Percentiles rank a stretch among this genome's conserved stretches.
Evolutionary conservation across 35 echinoderm and acorn worm species (phyloP).

Genomic region (Anneissia japonica): DNA sequence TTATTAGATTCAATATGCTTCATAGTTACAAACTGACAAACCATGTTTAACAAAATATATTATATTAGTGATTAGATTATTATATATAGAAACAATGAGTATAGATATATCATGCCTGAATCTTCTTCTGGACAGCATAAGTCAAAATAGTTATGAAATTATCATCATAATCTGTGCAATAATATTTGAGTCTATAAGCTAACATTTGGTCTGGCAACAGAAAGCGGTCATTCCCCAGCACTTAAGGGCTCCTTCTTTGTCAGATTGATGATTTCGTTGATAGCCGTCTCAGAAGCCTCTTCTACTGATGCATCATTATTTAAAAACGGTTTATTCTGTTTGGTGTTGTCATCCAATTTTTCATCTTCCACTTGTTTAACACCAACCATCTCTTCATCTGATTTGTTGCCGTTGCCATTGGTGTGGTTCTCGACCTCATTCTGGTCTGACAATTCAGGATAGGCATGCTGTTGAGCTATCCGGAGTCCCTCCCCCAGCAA

Average conservation of each 20-base stretch:
- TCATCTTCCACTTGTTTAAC: not conserved
- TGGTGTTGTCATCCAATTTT: not conserved
- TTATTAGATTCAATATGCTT: too few species aligned
- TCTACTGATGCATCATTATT: not conserved
- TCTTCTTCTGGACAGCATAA: too few species aligned
- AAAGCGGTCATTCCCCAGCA: not conserved
- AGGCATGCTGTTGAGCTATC: conserved; percentile 42
- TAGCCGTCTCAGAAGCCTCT: not conserved
- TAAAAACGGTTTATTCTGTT: not conserved
- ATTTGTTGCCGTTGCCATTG: not conserved
- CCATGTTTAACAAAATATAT: too few species aligned
- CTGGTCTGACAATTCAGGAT: not conserved
- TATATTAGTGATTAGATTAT: too few species aligned
- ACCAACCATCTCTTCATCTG: not conserved
- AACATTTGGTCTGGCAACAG: too few species aligned
- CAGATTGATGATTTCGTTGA: not conserved
- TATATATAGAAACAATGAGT: too few species aligned
- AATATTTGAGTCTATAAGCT: too few species aligned
- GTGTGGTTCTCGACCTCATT: not conserved
- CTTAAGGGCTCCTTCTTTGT: not conserved
- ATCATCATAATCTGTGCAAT: too few species aligned
- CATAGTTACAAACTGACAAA: too few species aligned
- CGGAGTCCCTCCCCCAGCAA: conserved; percentile 76
- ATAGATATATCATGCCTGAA: too few species aligned
- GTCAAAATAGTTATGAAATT: too few species aligned